phyloP scores from a whole-genome alignment of 2,113 vertebrate genomes.

The Actenoides lindsayi region DNA sequence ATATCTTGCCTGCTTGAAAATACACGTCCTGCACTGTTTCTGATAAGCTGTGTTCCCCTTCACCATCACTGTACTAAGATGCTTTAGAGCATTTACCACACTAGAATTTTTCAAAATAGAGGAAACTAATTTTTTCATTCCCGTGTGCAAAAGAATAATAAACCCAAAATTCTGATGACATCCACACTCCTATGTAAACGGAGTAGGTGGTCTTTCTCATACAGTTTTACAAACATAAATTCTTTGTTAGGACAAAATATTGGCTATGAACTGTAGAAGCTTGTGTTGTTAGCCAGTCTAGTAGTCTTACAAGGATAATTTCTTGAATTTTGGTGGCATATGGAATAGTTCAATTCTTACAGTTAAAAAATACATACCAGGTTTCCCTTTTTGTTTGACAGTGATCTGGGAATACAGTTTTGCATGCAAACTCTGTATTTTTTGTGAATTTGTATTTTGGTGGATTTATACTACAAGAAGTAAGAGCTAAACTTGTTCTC shows the following conservation, averaged over 20 bases:
- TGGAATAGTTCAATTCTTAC: neutral
- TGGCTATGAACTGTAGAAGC: neutral
- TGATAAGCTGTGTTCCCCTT: neutral
- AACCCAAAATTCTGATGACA: neutral
- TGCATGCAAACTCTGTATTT: neutral
- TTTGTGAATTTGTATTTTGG: neutral
- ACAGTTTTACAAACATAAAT: neutral
- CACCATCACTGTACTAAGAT: neutral
- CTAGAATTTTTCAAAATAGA: neutral
- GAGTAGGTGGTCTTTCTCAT: neutral
- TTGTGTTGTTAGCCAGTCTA: neutral
- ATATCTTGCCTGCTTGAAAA: neutral
- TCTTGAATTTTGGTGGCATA: neutral
- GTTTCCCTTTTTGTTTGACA: neutral
- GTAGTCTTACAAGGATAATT: neutral
- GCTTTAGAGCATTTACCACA: neutral
- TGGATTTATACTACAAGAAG: neutral
- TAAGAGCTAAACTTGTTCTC: neutral
- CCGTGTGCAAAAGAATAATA: neutral
- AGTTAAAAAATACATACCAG: neutral
- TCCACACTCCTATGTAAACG: neutral
- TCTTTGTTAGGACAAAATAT: neutral
- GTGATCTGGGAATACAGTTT: neutral
- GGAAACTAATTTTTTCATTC: neutral
- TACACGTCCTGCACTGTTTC: neutral